A percentile compares a stretch with the other conserved stretches of the same genome.
phyloP scores from a whole-genome alignment of 2,113 vertebrate species.

The Indri indri region DNA sequence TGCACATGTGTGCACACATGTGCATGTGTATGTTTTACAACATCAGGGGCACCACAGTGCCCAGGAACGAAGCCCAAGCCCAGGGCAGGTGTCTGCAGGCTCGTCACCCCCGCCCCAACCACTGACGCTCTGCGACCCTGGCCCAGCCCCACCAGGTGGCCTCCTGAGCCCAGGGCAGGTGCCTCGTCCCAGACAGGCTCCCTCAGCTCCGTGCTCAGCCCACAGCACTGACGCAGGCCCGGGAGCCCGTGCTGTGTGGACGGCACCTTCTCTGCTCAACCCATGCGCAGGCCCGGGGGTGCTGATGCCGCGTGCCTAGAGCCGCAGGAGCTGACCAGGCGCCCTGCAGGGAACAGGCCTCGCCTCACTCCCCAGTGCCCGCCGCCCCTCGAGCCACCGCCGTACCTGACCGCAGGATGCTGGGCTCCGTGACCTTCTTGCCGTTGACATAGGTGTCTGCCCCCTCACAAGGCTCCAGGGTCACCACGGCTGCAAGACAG shows the following conservation, averaged over 20 bases:
- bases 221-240: not conserved
- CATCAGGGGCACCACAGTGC: not conserved
- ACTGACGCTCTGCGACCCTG: not conserved
- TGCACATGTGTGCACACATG: fast-evolving
- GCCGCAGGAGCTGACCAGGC: no score
- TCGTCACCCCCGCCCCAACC: fast-evolving
- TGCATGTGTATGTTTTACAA: not conserved
- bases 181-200: fast-evolving
- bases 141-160: not conserved
- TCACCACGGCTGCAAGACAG: constrained; percentile 85
- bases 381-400: not conserved
- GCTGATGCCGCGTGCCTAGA: not conserved
- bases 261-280: not conserved
- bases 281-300: not conserved
- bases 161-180: not conserved
- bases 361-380: no score
- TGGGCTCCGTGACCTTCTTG: constrained; percentile 95
- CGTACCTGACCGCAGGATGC: constrained; percentile 94
- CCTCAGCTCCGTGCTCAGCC: not conserved
- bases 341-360: not conserved
- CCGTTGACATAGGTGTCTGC: constrained; percentile 97
- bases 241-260: not conserved
- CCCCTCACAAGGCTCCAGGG: constrained; percentile 95
- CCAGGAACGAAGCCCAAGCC: not conserved
- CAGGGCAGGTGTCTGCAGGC: no score